A percentile compares a stretch with the other conserved stretches of the same genome.
Conservation (phyloP, 2,113 vertebrate species). For the Chloropsis hardwickii region DNA sequence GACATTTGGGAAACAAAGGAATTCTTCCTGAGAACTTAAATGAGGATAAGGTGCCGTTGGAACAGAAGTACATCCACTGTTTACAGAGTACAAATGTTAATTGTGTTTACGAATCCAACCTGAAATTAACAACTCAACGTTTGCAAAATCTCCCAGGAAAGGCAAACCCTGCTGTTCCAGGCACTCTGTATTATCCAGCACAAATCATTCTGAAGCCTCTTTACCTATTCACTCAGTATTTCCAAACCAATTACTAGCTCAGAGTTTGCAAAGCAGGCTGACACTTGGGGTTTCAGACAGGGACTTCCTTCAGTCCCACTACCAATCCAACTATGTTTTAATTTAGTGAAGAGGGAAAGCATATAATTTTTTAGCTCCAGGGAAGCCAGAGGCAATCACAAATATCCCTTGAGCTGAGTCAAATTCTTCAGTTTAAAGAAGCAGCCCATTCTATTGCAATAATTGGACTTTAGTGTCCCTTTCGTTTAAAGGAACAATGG, state of each 20-base stretch:
- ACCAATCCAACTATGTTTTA: conserved; percentile 68
- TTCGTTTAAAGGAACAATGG: conserved; percentile 59
- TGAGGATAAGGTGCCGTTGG: background rate
- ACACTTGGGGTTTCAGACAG: conserved; percentile 57
- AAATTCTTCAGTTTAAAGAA: conserved; percentile 68
- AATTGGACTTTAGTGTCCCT: conserved; percentile 68
- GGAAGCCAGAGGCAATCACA: conserved; percentile 69
- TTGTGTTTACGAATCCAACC: background rate
- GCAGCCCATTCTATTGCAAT: conserved; percentile 43
- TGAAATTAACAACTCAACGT: background rate
- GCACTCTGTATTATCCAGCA: background rate
- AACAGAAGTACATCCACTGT: background rate
- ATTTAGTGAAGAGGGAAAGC: conserved; percentile 73
- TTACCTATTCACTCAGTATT: conserved; percentile 63
- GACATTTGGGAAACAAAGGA: conserved; percentile 13
- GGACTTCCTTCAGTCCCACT: conserved; percentile 61
- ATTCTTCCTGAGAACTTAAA: background rate
- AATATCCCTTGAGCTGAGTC: conserved; percentile 70
- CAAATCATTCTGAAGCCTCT: conserved; percentile 50
- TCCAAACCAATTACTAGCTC: conserved; percentile 72
- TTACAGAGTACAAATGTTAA: conserved; percentile 8
- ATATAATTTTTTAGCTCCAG: conserved; percentile 67
- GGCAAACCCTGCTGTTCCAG: background rate
- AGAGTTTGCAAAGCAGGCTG: conserved; percentile 62
- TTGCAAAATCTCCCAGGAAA: background rate